phyloP scores from a whole-genome alignment of 2,797 vertebrate species.

The Scleropages formosus region DNA sequence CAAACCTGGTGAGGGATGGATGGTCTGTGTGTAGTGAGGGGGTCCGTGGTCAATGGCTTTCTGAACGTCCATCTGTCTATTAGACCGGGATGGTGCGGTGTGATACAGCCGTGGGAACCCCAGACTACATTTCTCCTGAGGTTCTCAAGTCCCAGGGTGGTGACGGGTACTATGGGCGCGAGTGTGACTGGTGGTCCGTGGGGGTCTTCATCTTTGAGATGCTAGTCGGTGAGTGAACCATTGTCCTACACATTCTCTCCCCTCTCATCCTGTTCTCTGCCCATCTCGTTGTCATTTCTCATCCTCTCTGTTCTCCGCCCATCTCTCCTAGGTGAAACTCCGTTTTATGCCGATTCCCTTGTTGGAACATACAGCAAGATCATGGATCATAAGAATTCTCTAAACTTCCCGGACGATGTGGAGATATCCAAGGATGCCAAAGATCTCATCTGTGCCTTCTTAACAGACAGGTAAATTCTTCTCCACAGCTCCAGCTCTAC shows the following conservation, averaged over 20 bases:
- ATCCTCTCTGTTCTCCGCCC: slow-evolving; percentile 24
- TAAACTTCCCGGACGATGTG: slow-evolving; percentile 94
- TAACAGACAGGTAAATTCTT: slow-evolving; percentile 85
- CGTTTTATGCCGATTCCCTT: slow-evolving; percentile 96
- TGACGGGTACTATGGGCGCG: slow-evolving; percentile 92
- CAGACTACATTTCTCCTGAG: slow-evolving; percentile 97
- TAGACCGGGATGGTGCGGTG: slow-evolving; percentile 98
- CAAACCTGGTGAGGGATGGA: background rate
- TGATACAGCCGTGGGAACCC: slow-evolving; percentile 95
- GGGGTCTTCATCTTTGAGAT: slow-evolving; percentile 98
- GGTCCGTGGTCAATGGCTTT: background rate
- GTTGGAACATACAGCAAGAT: slow-evolving; percentile 99
- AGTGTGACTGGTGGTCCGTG: slow-evolving; percentile 99
- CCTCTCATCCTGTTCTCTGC: background rate
- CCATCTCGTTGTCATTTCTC: background rate
- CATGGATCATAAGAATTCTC: slow-evolving; percentile 98
- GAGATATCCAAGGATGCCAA: slow-evolving; percentile 97
- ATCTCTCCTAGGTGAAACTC: slow-evolving; percentile 81
- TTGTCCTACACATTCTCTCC: too few relatives aligned
- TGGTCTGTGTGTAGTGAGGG: background rate
- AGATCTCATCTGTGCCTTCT: slow-evolving; percentile 95
- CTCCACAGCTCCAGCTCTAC: background rate
- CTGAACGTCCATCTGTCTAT: slow-evolving; percentile 21
- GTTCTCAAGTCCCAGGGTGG: slow-evolving; percentile 96
- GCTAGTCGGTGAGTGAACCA: slow-evolving; percentile 82